phyloP scores from a whole-genome alignment of 2,888 invertebrate species.

The Plagodis pulveraria region DNA sequence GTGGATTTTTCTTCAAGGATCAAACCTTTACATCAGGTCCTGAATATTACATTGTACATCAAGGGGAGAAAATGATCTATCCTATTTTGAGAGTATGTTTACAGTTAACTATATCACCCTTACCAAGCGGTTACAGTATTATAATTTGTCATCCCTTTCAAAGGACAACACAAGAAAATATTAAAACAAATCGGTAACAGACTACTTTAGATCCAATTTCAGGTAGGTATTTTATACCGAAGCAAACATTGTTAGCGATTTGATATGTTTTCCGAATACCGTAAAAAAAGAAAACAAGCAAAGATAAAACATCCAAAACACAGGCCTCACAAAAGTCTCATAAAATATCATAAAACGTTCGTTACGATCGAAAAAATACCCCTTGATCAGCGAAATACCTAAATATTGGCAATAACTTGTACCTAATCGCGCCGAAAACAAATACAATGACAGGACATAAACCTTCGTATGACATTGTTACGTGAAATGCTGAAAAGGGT shows the following conservation, averaged over 20 bases:
- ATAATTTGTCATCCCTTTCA: too few relatives aligned
- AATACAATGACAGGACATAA: constrained; percentile 13
- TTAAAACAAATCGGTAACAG: not conserved
- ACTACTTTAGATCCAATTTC: constrained; percentile 3
- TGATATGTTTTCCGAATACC: constrained; percentile 16
- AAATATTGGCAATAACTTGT: constrained; percentile 30
- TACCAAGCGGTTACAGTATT: too few relatives aligned
- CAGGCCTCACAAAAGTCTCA: constrained; percentile 20
- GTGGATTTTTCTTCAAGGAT: too few relatives aligned
- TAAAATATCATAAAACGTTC: constrained; percentile 37
- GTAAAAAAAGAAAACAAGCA: constrained; percentile 21
- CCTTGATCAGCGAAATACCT: constrained; percentile 26
- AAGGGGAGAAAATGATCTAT: too few relatives aligned
- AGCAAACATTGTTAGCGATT: constrained; percentile 17
- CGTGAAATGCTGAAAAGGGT: not conserved
- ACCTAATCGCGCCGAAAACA: constrained; percentile 28
- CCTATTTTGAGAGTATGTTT: too few relatives aligned
- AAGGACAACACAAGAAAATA: too few relatives aligned
- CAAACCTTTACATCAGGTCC: too few relatives aligned
- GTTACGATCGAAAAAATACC: constrained; percentile 31
- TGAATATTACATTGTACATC: too few relatives aligned
- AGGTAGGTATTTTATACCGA: constrained; percentile 9
- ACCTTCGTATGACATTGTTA: constrained; percentile 15
- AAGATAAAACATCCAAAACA: constrained; percentile 25
- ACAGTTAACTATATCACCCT: too few relatives aligned